Evolutionary conservation across 2,888 invertebrate species (phyloP).

Genomic region (Mechanitis messenoides): DNA sequence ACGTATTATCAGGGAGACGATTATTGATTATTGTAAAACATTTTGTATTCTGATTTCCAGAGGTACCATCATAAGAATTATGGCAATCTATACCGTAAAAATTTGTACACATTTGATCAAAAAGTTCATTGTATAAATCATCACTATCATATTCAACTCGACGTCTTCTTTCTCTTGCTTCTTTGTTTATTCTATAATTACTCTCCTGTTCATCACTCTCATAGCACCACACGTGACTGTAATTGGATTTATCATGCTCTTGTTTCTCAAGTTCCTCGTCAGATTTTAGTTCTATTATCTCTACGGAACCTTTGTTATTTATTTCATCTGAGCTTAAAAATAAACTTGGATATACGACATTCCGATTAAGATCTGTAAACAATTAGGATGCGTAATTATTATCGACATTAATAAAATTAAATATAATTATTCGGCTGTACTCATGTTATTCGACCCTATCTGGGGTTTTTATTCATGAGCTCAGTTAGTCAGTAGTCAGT

Average conservation of each 20-base stretch:
- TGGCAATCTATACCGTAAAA: slow-evolving; percentile 18
- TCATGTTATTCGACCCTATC: no score
- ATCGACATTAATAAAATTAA: no score
- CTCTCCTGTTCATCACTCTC: slow-evolving; percentile 32
- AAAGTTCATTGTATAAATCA: slow-evolving; percentile 14
- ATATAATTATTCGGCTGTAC: no score
- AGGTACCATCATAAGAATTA: slow-evolving; percentile 4
- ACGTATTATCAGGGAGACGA: slow-evolving; percentile 41
- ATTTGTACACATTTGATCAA: slow-evolving; percentile 17
- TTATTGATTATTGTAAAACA: slow-evolving; percentile 51
- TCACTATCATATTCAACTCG: background rate
- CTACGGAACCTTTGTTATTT: slow-evolving; percentile 34
- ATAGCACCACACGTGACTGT: slow-evolving; percentile 39
- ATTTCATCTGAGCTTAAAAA: slow-evolving; percentile 12
- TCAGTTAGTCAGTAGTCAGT: no score
- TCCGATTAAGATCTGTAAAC: slow-evolving; percentile 29
- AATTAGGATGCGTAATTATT: no score
- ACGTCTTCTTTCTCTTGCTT: slow-evolving; percentile 43
- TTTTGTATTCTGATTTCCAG: slow-evolving; percentile 38
- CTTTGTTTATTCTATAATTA: slow-evolving; percentile 37
- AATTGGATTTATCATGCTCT: slow-evolving; percentile 25
- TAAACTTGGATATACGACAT: slow-evolving; percentile 25
- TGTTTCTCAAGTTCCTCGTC: slow-evolving; percentile 27
- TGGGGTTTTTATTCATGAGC: no score
- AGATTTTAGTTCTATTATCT: slow-evolving; percentile 54